Evolutionary conservation across 2,888 invertebrate species (phyloP).

Genomic region (Drosophila lutescens): DNA sequence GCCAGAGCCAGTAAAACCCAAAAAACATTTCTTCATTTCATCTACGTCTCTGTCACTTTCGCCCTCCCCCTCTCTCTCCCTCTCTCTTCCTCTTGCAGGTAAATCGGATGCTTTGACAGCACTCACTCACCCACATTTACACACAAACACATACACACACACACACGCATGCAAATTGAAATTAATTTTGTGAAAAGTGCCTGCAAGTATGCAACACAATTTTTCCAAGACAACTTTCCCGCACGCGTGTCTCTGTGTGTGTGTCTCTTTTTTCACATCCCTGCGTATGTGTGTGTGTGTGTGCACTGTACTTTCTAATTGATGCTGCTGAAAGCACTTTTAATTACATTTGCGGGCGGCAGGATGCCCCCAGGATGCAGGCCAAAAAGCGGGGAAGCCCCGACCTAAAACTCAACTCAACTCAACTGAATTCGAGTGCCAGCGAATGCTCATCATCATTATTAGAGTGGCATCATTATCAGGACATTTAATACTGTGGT

Average conservation of each 20-base stretch:
- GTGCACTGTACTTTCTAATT: constrained; percentile 60
- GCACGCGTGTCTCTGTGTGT: constrained; percentile 5
- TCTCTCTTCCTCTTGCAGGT: constrained; percentile 42
- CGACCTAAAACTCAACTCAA: constrained; percentile 15
- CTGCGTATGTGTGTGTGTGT: constrained; percentile 9
- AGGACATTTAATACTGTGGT: background rate
- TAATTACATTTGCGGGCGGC: constrained; percentile 67
- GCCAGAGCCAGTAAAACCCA: constrained; percentile 40
- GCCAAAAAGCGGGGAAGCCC: background rate
- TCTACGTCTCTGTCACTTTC: background rate
- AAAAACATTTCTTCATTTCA: constrained; percentile 36
- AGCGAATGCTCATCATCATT: constrained; percentile 25
- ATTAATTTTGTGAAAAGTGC: constrained; percentile 66
- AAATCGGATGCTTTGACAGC: constrained; percentile 54
- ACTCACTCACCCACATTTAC: constrained; percentile 22
- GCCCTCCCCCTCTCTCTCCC: background rate
- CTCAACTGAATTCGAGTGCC: constrained; percentile 30
- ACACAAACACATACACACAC: constrained; percentile 23
- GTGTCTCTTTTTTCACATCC: constrained; percentile 13
- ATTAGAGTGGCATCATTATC: constrained; percentile 1
- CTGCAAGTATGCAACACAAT: constrained; percentile 70
- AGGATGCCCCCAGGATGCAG: background rate
- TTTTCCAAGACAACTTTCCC: constrained; percentile 48
- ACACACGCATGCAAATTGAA: constrained; percentile 49
- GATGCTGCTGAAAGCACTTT: constrained; percentile 73